A percentile compares a stretch with the other conserved stretches of the same genome.
These are phyloP conservation scores for Dendrolimus punctatus DNA, from an alignment of 1,140 invertebrate genomes.

Conservation along the genomic window DNA sequence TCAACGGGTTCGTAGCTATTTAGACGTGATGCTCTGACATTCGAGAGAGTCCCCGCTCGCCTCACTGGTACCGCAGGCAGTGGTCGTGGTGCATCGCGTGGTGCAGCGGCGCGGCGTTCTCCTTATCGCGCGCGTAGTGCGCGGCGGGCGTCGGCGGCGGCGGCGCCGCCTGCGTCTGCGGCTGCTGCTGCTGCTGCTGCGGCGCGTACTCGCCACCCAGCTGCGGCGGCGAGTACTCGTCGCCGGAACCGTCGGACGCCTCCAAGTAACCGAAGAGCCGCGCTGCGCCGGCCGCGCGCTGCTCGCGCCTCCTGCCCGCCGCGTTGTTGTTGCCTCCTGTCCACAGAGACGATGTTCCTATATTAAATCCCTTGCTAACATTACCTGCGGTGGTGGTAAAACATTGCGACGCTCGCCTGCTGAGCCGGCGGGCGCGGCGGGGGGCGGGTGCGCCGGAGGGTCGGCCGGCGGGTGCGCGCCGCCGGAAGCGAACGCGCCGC, in stretches of 20 bases:
- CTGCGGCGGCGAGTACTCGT: constrained; percentile 52
- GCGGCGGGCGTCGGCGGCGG: constrained; percentile 16
- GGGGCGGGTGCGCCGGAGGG: constrained; percentile 16
- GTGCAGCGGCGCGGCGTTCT: constrained; percentile 69
- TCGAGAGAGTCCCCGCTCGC: not conserved
- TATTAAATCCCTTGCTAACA: too few relatives aligned
- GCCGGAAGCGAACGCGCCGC: constrained; percentile 16
- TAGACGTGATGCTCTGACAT: too few relatives aligned
- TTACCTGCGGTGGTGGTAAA: too few relatives aligned
- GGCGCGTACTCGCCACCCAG: constrained; percentile 27
- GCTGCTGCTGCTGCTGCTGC: constrained; percentile 12
- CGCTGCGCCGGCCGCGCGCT: constrained; percentile 71
- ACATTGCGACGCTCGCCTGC: constrained; percentile 1
- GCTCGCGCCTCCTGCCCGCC: constrained; percentile 27
- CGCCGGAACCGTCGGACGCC: constrained; percentile 73
- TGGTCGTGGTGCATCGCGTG: constrained; percentile 55
- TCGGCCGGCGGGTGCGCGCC: constrained; percentile 14
- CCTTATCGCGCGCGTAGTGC: constrained; percentile 64
- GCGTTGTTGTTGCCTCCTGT: constrained; percentile 11
- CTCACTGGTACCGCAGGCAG: constrained; percentile 52
- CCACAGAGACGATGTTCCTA: too few relatives aligned
- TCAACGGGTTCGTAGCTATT: too few relatives aligned
- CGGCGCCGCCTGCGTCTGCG: constrained; percentile 14
- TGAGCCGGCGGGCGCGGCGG: constrained; percentile 16
- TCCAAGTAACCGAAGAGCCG: constrained; percentile 75